Evolutionary conservation across 2,888 invertebrate species (phyloP).

Genomic region (Pyrrhopygopsis socrates): DNA sequence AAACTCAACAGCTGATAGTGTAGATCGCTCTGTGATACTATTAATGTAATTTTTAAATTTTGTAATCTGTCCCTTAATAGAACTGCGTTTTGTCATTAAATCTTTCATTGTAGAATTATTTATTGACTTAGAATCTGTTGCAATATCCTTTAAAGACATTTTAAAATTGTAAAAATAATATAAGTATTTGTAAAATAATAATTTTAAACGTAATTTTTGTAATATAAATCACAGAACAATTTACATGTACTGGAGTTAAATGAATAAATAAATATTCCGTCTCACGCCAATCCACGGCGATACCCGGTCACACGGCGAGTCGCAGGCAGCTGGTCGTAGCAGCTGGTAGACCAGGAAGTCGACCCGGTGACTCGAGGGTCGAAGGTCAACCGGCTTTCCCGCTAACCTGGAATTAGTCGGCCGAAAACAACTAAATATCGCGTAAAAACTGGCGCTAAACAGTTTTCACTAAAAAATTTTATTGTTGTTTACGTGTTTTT

Average conservation of each 20-base stretch:
- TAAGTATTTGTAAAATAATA: no score
- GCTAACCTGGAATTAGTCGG: slow-evolving; percentile 1
- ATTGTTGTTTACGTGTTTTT: neutral
- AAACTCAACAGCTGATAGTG: neutral
- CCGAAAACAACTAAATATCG: no score
- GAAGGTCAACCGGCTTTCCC: neutral
- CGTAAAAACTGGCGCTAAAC: no score
- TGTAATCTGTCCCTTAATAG: slow-evolving; percentile 50
- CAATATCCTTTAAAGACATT: neutral
- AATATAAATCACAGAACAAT: neutral
- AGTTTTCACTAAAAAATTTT: neutral
- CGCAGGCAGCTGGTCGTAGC: neutral
- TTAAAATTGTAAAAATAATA: no score
- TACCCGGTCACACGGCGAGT: neutral
- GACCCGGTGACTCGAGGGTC: neutral
- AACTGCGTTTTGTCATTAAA: slow-evolving; percentile 11
- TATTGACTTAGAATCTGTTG: neutral
- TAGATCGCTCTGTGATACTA: slow-evolving; percentile 4
- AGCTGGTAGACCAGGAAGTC: neutral
- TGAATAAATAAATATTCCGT: neutral
- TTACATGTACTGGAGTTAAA: neutral
- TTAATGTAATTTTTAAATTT: slow-evolving; percentile 59
- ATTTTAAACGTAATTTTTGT: no score
- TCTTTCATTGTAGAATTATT: neutral
- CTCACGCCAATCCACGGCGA: neutral